Base-by-base conservation (phyloP, 2,797 vertebrate species). In the Spheniscus humboldti region DNA sequence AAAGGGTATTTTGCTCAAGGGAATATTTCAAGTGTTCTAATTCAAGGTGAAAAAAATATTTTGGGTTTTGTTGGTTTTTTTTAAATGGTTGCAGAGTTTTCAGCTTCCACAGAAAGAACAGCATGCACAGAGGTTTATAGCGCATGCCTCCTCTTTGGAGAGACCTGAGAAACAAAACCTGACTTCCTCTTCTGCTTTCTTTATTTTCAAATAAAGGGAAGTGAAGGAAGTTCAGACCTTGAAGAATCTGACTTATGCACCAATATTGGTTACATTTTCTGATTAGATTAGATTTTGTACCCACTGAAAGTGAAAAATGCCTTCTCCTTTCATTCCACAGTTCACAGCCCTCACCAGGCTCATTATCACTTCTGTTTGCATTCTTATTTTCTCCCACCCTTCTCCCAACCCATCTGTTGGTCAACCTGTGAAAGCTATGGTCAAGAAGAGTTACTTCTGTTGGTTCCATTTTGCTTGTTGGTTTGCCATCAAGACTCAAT, bases 51-150 rank as follows among this genome's bases (percentile, higher is more conserved):
- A 47, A 2, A 66, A 92, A 90, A 47, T 27, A 66, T 41, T 82
- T 39, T 62, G 2, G 3, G 41, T 16, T 41, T 41, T 41, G 14
- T 41, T 22, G 48, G 5, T 37, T 66, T 82, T 88, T 66, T 71
- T 0, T 2, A 47, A 73, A 55, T 10, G 0, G 0, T 39, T 76
- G 50, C 27, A n/a, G 8, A 73, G 12, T 47, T 55, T 69, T 53
- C 52, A 41, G 22, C 13, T 74, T 82, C 22, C 22, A 48, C 17
- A 67, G 17, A 66, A 45, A 63, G 10, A 76, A 35, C 4, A 73
- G 20, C 18, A 22, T 22, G 2, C 28, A 45, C 12, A 35, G n/a
- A 90, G 4, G 8, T 30, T 28, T 39, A 15, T 11, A 67, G 18
- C 5, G 45, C 5, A 24, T 81, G 14, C 74, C 7, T 24, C 17